Base-by-base conservation (phyloP, 2,888 invertebrate genomes). In the Drosophila neonasuta region DNA sequence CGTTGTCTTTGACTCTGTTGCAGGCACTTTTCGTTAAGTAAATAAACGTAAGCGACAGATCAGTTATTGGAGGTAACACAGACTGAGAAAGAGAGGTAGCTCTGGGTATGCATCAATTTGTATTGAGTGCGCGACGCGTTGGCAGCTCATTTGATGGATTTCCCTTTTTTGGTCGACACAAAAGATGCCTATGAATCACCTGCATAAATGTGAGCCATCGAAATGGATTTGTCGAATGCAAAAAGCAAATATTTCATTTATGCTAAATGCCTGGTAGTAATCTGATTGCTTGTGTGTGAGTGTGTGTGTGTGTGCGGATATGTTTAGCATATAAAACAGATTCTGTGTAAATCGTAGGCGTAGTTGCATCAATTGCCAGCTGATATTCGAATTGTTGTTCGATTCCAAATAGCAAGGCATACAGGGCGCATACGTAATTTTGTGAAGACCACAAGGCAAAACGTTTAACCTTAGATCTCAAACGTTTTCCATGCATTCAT, bases 111-210 rank as follows among this genome's bases (percentile, higher is more conserved):
- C 68, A 68, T 49, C 77, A 84, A 83, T 83, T 86, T 83, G 83
- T 83, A 83, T 83, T 86, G 85, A 75, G 69, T 84, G 68, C 77
- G 70, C 76, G 67, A 74, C 71, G 72, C 77, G 69, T 82, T 82
- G 87, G 85, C 74, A 84, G 82, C 79, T 84, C 87, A 84, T 86
- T 86, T 86, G 82, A 82, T 86, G 77, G 85, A 84, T 84, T 82
- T 81, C 63, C 77, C 77, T 57, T 64, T 77, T 54, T 55, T 60
- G 68, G 44, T 9, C 29, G 45, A 20, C 50, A 59, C 58, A 59
- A 11, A 46, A 24, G 41, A 56, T 17, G 72, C 57, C 71, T 67
- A 81, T 78, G 85, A 86, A 77, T 85, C 79, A 82, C 74, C 77
- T 84, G 82, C 56, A 72, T 64, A 66, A 73, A 71, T 71, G 64